Evolutionary conservation across 2,113 vertebrate genomes (phyloP), one percentile per base, ranked within the genome.

Genomic region (Pavo muticus): DNA sequence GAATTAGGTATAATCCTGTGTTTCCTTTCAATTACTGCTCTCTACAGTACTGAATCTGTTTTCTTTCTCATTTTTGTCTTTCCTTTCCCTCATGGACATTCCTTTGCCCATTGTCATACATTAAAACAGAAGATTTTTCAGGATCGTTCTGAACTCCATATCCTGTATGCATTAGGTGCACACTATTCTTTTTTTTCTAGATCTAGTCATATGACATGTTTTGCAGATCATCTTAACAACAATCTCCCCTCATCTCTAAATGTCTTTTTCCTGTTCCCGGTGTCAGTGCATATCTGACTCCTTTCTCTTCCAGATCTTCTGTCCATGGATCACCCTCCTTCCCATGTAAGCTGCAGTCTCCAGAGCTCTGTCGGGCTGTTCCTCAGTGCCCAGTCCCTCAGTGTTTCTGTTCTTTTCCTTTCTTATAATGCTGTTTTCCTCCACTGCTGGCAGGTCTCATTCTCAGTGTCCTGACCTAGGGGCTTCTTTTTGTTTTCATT

Each of bases 21-120:
- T 94, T 96, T 94, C 88, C 72, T 75, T 87, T 89, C 84, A 87
- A 16, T 91, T 94, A 78, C 81, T 86, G 72, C n/a, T 70, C 60
- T 80, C 60, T 70, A 11, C 78, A 80, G 19, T 67, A 47, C 9
- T 71, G 57, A 63, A 68, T 84, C 72, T 80, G 20, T 73, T 91
- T 90, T 83, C 45, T 60, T 93, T 60, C 75, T 90, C 21, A 2
- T 35, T 79, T 90, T 79, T 39, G 35, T 14, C 48, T 39, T 37
- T 71, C 69, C 47, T 71, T 39, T 71, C 3, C 79, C 42, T 84
- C 19, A 5, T 15, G 67, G 60, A 32, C 56, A 60, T 90, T 94
- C 40, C 32, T 91, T 83, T 93, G 14, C 72, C 37, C 5, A 4
- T 40, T 87, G 59, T n/a, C 24, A 2, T 88, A 61, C 60, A 76